Evolutionary conservation across 1,140 invertebrate species (phyloP).

Genomic region (Drosophila pruinosa): DNA sequence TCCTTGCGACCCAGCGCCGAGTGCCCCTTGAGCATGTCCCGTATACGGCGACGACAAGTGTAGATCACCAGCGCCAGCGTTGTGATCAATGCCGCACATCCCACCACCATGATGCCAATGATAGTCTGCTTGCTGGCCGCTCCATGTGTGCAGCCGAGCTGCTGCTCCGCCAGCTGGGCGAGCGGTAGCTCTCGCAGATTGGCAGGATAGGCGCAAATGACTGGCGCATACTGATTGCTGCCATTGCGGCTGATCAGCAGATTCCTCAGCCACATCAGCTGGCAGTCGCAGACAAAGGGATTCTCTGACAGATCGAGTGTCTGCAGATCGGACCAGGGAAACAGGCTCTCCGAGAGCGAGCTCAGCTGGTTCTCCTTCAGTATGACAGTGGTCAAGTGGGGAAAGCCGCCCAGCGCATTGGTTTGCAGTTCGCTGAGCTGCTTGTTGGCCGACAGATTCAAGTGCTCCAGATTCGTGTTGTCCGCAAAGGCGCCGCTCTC

Average conservation of each 20-base stretch:
- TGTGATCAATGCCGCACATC: conserved; percentile 87
- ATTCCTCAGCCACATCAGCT: conserved; percentile 90
- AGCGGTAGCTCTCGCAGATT: conserved; percentile 88
- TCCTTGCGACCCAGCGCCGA: conserved; percentile 90
- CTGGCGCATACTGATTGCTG: conserved; percentile 82
- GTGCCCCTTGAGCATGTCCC: conserved; percentile 91
- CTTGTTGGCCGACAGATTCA: conserved; percentile 90
- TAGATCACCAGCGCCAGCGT: conserved; percentile 89
- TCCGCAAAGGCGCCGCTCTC: conserved; percentile 90
- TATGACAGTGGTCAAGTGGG: conserved; percentile 89
- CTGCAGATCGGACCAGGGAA: conserved; percentile 90
- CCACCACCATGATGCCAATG: conserved; percentile 88
- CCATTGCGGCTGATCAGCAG: conserved; percentile 88
- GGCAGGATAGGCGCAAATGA: conserved; percentile 89
- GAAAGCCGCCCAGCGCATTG: conserved; percentile 89
- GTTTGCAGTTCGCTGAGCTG: conserved; percentile 88
- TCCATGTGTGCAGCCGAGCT: conserved; percentile 90
- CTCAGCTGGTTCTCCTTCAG: conserved; percentile 91
- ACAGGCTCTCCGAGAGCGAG: conserved; percentile 88
- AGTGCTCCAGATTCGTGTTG: conserved; percentile 91
- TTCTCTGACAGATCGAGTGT: conserved; percentile 92
- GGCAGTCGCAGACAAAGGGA: conserved; percentile 91
- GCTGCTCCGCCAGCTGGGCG: conserved; percentile 87
- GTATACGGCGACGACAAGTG: conserved; percentile 89
- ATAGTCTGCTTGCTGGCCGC: conserved; percentile 91